These are phyloP conservation scores for Proctacanthus coquilletti DNA, from an alignment of 1,140 invertebrate genomes.

Conservation along the genomic window DNA sequence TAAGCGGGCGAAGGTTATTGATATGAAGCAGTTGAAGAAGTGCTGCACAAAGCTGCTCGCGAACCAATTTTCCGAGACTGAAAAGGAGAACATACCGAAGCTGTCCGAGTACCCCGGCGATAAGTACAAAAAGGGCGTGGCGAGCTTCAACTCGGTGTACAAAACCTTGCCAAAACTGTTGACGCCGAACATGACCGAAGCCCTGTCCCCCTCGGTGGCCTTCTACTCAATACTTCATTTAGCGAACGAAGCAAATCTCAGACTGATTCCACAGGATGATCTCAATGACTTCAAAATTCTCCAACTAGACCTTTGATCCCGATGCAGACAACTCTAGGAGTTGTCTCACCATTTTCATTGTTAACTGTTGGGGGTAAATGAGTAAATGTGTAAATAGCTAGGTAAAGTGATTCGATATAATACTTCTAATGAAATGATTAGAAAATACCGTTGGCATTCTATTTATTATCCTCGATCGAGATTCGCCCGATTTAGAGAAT, in stretches of 20 bases:
- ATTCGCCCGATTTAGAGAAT: no score
- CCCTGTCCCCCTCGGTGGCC: conserved; percentile 51
- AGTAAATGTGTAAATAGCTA: no score
- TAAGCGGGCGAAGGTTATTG: conserved; percentile 53
- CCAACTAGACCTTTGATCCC: conserved; percentile 10
- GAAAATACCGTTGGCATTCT: no score
- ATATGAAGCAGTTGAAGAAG: conserved; percentile 55
- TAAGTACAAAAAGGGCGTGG: conserved; percentile 15
- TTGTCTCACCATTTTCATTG: no score
- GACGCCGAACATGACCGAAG: conserved; percentile 38
- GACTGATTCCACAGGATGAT: conserved; percentile 19
- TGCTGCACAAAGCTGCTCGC: conserved; percentile 36
- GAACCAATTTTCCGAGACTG: conserved; percentile 14
- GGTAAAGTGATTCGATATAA: no score
- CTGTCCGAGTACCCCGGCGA: conserved; percentile 13
- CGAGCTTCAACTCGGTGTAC: conserved; percentile 35
- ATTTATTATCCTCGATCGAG: no score
- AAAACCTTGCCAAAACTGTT: conserved; percentile 38
- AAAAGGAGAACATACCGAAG: conserved; percentile 10
- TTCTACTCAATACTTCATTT: conserved; percentile 60
- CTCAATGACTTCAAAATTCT: conserved; percentile 22
- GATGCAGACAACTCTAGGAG: no score
- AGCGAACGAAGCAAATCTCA: conserved; percentile 47
- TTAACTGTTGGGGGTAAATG: no score
- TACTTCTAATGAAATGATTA: no score